Evolutionary conservation across 23 tunicate species (phyloP).

Genomic region (Styela plicata): DNA sequence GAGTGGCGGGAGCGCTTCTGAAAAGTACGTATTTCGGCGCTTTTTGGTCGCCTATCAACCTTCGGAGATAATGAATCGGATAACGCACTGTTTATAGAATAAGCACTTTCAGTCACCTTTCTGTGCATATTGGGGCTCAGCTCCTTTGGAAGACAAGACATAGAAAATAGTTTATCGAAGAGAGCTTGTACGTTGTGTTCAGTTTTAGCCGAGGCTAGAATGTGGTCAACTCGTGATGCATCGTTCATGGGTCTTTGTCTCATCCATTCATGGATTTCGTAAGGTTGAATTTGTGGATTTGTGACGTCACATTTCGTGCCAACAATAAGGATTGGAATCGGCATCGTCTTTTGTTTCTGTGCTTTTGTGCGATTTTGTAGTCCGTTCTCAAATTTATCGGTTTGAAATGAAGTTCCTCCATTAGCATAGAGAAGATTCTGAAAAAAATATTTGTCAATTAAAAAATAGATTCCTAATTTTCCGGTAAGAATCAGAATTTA

Average conservation of each 20-base stretch:
- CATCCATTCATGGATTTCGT: constrained; percentile 39
- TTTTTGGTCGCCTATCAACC: not conserved
- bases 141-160: constrained; percentile 57
- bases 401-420: constrained; percentile 3
- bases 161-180: constrained; percentile 49
- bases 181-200: constrained; percentile 50
- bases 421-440: constrained; percentile 7
- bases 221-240: constrained; percentile 29
- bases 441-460: no score
- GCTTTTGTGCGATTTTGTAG: not conserved
- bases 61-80: not conserved
- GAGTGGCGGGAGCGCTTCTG: not conserved
- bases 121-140: constrained; percentile 85
- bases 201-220: constrained; percentile 58
- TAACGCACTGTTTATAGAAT: constrained; percentile 27
- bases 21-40: not conserved
- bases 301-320: constrained; percentile 62
- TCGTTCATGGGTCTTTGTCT: not conserved
- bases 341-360: not conserved
- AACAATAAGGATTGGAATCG: constrained; percentile 51
- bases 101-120: constrained; percentile 53
- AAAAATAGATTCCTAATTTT: no score
- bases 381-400: constrained; percentile 21
- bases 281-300: constrained; percentile 14
- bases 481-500: no score